A percentile compares a stretch with the other conserved stretches of the same genome.
Evolutionary conservation across 1,140 invertebrate species (phyloP).

Genomic region (Drosophila teissieri): DNA sequence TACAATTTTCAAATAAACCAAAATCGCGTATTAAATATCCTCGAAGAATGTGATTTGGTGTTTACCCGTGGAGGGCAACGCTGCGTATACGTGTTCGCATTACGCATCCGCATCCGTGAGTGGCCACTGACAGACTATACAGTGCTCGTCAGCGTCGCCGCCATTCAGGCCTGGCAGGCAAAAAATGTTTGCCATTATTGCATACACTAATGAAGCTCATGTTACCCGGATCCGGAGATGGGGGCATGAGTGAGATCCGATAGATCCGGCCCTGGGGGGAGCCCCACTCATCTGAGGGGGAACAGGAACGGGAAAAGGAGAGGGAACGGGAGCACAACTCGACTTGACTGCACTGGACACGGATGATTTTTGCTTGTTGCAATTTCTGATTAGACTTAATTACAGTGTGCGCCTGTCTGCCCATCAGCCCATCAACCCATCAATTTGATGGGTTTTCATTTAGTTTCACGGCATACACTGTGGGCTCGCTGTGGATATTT

Average conservation of each 20-base stretch:
- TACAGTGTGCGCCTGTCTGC: conserved; percentile 72
- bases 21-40: not conserved
- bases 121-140: conserved; percentile 49
- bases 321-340: conserved; percentile 29
- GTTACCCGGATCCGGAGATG: conserved; percentile 49
- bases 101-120: conserved; percentile 59
- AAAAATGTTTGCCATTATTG: conserved; percentile 83
- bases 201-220: conserved; percentile 83
- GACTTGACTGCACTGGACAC: conserved; percentile 60
- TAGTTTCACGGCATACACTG: conserved; percentile 16
- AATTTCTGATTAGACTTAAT: conserved; percentile 83
- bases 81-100: conserved; percentile 35
- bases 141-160: conserved; percentile 35
- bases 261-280: conserved; percentile 44
- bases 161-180: conserved; percentile 71
- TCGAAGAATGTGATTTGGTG: not conserved
- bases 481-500: conserved; percentile 2
- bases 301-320: conserved; percentile 1
- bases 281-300: conserved; percentile 12
- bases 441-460: conserved; percentile 76
- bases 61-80: not conserved
- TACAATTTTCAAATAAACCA: not conserved
- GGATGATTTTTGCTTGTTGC: conserved; percentile 81
- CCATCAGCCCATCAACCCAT: conserved; percentile 58
- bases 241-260: conserved; percentile 26